Evolutionary conservation across 1,140 invertebrate genomes (phyloP), one percentile per base, ranked within the genome.

Genomic region (Gryllus bimaculatus): DNA sequence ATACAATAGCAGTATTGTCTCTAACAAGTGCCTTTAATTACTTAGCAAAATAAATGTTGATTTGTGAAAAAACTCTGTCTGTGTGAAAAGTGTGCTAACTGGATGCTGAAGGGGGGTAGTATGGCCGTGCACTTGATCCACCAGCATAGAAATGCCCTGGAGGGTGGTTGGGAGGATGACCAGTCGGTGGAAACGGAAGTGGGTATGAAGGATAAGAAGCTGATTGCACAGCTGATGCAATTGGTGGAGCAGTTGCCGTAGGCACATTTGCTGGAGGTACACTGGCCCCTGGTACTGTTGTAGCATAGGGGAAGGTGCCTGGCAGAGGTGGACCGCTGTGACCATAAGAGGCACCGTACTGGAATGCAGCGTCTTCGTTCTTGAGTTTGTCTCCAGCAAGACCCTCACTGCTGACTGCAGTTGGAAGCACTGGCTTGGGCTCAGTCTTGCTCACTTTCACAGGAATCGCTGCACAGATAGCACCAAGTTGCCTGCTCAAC

Each of bases 401-500:
- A 39, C 26, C 26, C 26, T 39, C 18, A 18, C 54, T 66, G 54
- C 54, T 18, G 18, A 66, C 54, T 18, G 54, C 54, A 13, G 54
- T 18, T 18, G 54, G 54, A 18, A 66, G 54, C 7, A 10, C 54
- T 3, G 54, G 6, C 49, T 79, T 20, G 8, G 21, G 47, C 74
- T 75, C 47, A 48, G 21, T 49, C 78, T 79, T 79, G 48, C n/a
- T 79, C 79, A 76, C 79, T 75, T 79, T 79, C 48, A 77, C 79
- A 39, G 79, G 79, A 79, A 79, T 79, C 15, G 75, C 79, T 79
- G 73, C 15, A 79, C 76, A 48, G 39, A 79, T 66, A 10, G 10
- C 54, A 1, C 1, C 26, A 39, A 39, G 26, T 39, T 39, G 26
- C 26, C 26, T 39, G 26, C 26, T 39, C 26, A 39, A 39, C 26